phyloP scores from a whole-genome alignment of 1,140 invertebrate genomes.

The Atta cephalotes region DNA sequence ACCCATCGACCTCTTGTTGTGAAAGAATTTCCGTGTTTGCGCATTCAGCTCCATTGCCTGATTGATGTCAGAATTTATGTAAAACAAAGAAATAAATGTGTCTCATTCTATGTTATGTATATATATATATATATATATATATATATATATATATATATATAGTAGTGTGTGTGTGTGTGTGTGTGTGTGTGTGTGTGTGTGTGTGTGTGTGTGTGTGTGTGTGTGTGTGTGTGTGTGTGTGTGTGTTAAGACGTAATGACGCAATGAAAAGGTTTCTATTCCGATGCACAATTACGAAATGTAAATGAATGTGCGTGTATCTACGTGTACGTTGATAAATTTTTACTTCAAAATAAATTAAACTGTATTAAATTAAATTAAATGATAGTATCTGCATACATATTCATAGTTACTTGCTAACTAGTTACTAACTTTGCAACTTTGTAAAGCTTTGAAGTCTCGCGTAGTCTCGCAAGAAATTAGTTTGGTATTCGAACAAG shows the following conservation, averaged over 20 bases:
- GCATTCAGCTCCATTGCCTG: conserved; percentile 23
- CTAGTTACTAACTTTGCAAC: conserved; percentile 36
- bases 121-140: too few relatives aligned
- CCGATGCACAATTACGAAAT: neutral
- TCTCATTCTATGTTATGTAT: neutral
- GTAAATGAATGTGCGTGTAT: neutral
- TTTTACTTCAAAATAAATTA: conserved; percentile 28
- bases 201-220: too few relatives aligned
- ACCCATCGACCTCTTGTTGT: conserved; percentile 22
- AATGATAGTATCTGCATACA: conserved; percentile 1
- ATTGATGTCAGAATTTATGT: conserved; percentile 6
- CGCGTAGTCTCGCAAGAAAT: conserved; percentile 32
- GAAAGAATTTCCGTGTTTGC: conserved; percentile 55
- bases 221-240: too few relatives aligned
- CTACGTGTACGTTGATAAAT: neutral
- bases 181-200: too few relatives aligned
- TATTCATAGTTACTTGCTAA: conserved; percentile 28
- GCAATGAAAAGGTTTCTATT: neutral
- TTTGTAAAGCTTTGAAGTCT: conserved; percentile 43
- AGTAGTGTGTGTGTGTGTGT: too few relatives aligned
- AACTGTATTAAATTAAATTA: conserved; percentile 39
- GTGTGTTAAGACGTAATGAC: neutral
- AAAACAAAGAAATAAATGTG: neutral
- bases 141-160: too few relatives aligned
- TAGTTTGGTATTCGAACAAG: conserved; percentile 23